Evolutionary conservation across 2,113 vertebrate species (phyloP), one percentile per base, ranked within the genome.

Genomic region (Rhodinocichla rosea): DNA sequence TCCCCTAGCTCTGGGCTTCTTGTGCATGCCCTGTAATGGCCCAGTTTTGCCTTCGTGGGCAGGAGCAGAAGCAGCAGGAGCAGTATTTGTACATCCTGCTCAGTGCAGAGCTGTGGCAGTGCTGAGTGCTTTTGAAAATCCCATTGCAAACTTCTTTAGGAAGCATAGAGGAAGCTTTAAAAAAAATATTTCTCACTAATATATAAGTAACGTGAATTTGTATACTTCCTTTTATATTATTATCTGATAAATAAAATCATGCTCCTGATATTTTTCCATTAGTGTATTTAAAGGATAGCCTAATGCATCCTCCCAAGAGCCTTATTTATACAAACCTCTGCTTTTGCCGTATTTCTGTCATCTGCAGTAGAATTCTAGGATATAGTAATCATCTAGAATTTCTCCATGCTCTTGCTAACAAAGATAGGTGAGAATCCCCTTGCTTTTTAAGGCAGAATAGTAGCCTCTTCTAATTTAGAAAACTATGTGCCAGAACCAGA

Each of bases 401-500:
- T 87, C 59, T 82, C 27, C 18, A 26, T 57, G 63, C 27, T 85
- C 21, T 79, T 84, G 35, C 22, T 92, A 49, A 71, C 42, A 84
- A 93, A 85, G 68, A 81, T 65, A 90, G 88, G 37, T 62, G 47
- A 68, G 45, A 78, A 91, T 53, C 79, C 45, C 7, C 65, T 71
- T 83, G 52, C 33, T 79, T 77, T 83, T 64, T 39, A 74, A 71
- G 73, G 39, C 69, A 70, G n/a, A 89, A 53, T 30, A 74, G 56
- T 56, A 79, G 79, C 76, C 62, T 96, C 64, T 70, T 82, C 55
- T 95, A 79, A 94, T 97, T 97, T 96, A 89, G 68, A 92, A 91
- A 95, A 80, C 89, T 94, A 83, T 78, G 57, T 94, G 49, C 80
- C 80, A 94, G 87, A 97, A 94, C 90, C 69, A 92, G 92, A 92